Evolutionary conservation across 2,888 invertebrate species (phyloP).

Genomic region (Onthophagus sagittarius): DNA sequence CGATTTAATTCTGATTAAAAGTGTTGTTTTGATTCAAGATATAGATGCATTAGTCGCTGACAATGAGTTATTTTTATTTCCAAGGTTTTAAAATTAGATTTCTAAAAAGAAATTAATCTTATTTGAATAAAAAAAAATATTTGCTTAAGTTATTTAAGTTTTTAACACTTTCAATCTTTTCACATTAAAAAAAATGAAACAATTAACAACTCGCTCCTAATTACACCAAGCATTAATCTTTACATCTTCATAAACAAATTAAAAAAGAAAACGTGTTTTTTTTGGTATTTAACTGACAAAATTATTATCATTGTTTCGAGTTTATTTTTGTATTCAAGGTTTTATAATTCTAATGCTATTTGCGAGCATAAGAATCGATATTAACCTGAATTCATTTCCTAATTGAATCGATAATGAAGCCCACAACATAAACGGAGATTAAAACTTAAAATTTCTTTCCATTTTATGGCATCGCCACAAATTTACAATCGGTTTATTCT

Average conservation of each 20-base stretch:
- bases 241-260: background rate
- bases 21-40: background rate
- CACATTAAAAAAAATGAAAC: background rate
- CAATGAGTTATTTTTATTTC: too few species aligned
- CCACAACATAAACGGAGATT: background rate
- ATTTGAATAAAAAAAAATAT: background rate
- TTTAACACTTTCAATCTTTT: background rate
- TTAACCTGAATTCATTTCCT: background rate
- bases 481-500: background rate
- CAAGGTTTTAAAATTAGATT: too few species aligned
- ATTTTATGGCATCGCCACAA: background rate
- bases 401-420: background rate
- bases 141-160: background rate
- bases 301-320: background rate
- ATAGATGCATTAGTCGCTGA: background rate
- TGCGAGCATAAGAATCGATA: background rate
- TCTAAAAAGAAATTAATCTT: too few species aligned
- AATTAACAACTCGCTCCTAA: background rate
- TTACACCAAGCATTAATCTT: background rate
- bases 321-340: background rate
- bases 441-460: background rate
- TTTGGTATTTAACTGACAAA: background rate
- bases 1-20: slow-evolving; percentile 8
- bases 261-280: too few species aligned
- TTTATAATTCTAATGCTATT: background rate